Percentiles rank a stretch among this genome's conserved stretches.
Conservation (phyloP, 2,888 invertebrate species). For the Ypsolopha sequella region DNA sequence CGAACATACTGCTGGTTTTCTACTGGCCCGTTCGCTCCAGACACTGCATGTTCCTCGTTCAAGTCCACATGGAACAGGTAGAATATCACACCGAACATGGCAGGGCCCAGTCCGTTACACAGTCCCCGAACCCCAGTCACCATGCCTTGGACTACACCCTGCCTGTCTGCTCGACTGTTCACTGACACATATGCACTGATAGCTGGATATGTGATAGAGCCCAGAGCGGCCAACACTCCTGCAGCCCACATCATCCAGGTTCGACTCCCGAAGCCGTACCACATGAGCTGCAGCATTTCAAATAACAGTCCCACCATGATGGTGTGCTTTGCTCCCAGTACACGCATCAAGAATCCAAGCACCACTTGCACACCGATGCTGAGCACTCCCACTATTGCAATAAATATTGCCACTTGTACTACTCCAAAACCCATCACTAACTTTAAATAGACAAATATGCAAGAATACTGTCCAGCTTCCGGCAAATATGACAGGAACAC, state of each 20-base stretch:
- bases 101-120: conserved; percentile 98
- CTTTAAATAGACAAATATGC: conserved; percentile 99
- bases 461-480: conserved; percentile 98
- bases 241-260: conserved; percentile 99
- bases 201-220: conserved; percentile 98
- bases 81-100: conserved; percentile 98
- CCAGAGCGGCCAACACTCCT: conserved; percentile 94
- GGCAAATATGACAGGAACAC: conserved; percentile 98
- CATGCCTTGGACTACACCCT: conserved; percentile 97
- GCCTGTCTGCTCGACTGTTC: conserved; percentile 97
- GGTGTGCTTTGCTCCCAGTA: conserved; percentile 94
- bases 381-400: conserved; percentile 95
- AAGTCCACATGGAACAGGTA: conserved; percentile 98
- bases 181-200: conserved; percentile 99
- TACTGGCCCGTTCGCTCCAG: conserved; percentile 26
- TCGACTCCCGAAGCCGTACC: conserved; percentile 97
- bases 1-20: conserved; percentile 71
- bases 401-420: conserved; percentile 96
- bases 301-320: conserved; percentile 97
- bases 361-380: conserved; percentile 96
- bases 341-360: conserved; percentile 83
- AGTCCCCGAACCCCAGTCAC: conserved; percentile 98
- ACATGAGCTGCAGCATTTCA: conserved; percentile 96
- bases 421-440: conserved; percentile 97
- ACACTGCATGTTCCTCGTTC: conserved; percentile 76